Conservation (phyloP, 1,140 invertebrate genomes). For the Anagrus nilaparvatae region DNA sequence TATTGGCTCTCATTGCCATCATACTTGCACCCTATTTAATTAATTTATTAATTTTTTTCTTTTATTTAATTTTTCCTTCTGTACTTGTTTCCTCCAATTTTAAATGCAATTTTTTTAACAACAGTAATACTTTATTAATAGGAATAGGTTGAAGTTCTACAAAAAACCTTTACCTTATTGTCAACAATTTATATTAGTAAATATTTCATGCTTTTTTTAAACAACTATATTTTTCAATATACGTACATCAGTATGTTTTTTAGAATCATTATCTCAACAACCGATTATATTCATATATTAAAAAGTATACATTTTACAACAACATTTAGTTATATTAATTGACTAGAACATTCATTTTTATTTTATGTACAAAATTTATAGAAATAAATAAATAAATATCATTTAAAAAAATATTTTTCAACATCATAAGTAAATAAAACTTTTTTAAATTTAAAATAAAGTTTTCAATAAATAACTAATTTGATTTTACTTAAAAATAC, state of each 20-base stretch:
- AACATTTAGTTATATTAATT: no score
- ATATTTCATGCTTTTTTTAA: slow-evolving; percentile 30
- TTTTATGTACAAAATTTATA: no score
- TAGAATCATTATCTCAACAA: slow-evolving; percentile 31
- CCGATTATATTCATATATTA: slow-evolving; percentile 42
- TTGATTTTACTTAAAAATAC: no score
- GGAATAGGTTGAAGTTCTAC: slow-evolving; percentile 32
- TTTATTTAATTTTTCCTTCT: slow-evolving; percentile 5
- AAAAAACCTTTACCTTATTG: slow-evolving; percentile 40
- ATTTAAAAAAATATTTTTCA: no score
- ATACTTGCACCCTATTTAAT: slow-evolving; percentile 40
- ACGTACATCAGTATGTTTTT: slow-evolving; percentile 30
- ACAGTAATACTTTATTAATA: no score
- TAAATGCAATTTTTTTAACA: slow-evolving; percentile 7
- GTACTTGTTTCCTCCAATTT: neutral
- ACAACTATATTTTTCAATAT: slow-evolving; percentile 30
- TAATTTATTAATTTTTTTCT: slow-evolving; percentile 27
- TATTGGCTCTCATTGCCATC: slow-evolving; percentile 43
- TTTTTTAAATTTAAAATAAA: neutral
- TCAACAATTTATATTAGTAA: slow-evolving; percentile 36
- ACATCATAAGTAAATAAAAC: no score
- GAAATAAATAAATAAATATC: no score
- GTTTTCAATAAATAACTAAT: neutral
- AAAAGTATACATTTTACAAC: no score
- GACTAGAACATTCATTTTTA: no score